Percentiles rank a stretch among this genome's conserved stretches.
Conservation (phyloP, 1,140 invertebrate genomes). For the Eumeta japonica region DNA sequence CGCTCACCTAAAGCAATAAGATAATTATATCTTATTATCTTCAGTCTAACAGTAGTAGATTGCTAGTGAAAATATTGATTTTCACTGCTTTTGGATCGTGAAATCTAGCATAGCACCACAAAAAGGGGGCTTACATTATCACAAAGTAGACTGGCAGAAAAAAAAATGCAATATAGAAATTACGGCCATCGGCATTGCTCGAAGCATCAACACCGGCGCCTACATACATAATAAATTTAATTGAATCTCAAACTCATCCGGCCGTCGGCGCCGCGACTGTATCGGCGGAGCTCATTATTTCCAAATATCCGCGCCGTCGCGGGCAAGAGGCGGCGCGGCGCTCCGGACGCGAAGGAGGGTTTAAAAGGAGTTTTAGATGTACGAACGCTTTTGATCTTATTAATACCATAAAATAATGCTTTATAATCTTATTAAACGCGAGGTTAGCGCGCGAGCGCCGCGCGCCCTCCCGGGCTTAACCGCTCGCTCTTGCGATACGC, state of each 20-base stretch:
- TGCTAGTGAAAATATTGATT: too few relatives aligned
- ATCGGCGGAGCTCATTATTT: conserved; percentile 32
- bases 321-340: conserved; percentile 22
- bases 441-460: conserved; percentile 51
- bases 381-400: conserved; percentile 63
- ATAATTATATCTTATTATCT: too few relatives aligned
- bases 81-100: too few relatives aligned
- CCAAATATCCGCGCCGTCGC: conserved; percentile 40
- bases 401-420: conserved; percentile 60
- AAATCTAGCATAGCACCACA: too few relatives aligned
- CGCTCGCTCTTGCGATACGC: neutral
- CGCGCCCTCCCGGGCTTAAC: conserved; percentile 9
- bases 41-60: too few relatives aligned
- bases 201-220: too few relatives aligned
- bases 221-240: conserved; percentile 57
- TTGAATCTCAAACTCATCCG: conserved; percentile 51
- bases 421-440: conserved; percentile 62
- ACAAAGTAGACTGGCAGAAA: too few relatives aligned
- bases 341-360: conserved; percentile 35
- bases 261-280: conserved; percentile 21
- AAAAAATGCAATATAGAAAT: too few relatives aligned
- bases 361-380: conserved; percentile 44
- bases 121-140: too few relatives aligned
- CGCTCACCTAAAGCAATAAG: too few relatives aligned
- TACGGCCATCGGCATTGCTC: too few relatives aligned